Evolutionary conservation across 2,797 vertebrate species (phyloP), one percentile per base, ranked within the genome.

Genomic region (Podargus strigoides): DNA sequence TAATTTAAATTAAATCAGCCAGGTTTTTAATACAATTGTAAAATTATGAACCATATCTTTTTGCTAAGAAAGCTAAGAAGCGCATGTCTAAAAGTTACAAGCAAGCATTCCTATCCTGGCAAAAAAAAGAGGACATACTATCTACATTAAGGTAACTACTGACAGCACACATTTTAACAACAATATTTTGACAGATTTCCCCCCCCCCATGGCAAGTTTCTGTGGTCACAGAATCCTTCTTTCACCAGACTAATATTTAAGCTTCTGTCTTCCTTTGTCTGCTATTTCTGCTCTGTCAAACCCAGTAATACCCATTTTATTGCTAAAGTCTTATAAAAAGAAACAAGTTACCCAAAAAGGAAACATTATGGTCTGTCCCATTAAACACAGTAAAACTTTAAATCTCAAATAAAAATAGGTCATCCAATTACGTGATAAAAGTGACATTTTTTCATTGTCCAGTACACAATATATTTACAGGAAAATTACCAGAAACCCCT

Each of bases 371-470:
- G 89, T 97, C 97, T 97, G 91, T 98, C 97, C 98, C 98, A 98
- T 98, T 98, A 97, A 98, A 98, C 97, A 97, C 95, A 94, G 94
- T 94, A 94, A 98, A 98, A 98, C 93, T 97, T 97, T 97, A 98
- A 98, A 97, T 98, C 97, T 97, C 95, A 96, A 98, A 97, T 98
- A 98, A 98, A 99, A 98, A 98, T 97, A 98, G 98, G 98, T 98
- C 97, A 98, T 97, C 97, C 97, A 98, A 98, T 98, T 98, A 98
- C 96, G 96, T 78, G 74, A 95, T 89, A 96, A 98, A 97, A 97
- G 72, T 37, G 95, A 93, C 95, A 96, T 95, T 97, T 97, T 97
- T 97, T 97, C 97, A 97, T 97, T 98, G 97, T 97, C 97, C 95
- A 95, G 94, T 96, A 97, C 95, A 98, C 95, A 97, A 97, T 97